phyloP scores from a whole-genome alignment of 2,888 invertebrate species.

The Cepaea hortensis region DNA sequence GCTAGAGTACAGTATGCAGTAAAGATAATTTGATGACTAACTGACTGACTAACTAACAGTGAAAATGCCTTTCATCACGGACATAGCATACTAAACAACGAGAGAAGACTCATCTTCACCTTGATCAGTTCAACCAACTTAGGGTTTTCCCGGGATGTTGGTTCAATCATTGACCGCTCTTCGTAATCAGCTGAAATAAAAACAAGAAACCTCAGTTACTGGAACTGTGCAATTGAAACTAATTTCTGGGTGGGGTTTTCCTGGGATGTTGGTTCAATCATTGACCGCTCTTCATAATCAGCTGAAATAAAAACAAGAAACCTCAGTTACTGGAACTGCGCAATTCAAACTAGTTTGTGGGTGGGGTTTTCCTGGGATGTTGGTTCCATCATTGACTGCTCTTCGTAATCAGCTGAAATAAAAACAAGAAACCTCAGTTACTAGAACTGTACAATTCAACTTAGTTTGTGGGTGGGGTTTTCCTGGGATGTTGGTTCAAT shows the following conservation, averaged over 20 bases:
- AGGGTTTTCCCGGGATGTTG: constrained; percentile 89
- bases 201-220: background rate
- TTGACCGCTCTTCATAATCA: constrained; percentile 97
- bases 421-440: background rate
- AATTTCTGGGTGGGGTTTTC: constrained; percentile 82
- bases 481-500: constrained; percentile 92
- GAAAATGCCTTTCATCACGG: too few relatives aligned
- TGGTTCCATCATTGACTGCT: constrained; percentile 95
- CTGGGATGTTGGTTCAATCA: constrained; percentile 92
- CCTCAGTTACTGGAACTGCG: too few relatives aligned
- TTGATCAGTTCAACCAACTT: constrained; percentile 89
- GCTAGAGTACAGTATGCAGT: too few relatives aligned
- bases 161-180: constrained; percentile 95
- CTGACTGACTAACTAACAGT: too few relatives aligned
- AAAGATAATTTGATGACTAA: too few relatives aligned
- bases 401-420: constrained; percentile 93
- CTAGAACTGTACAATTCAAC: background rate
- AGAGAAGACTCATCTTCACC: constrained; percentile 55
- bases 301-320: constrained; percentile 79
- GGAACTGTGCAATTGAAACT: background rate
- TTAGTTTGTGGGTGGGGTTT: constrained; percentile 84
- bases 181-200: constrained; percentile 91
- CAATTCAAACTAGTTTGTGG: background rate
- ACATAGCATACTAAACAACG: too few relatives aligned
- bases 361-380: constrained; percentile 89